These are phyloP conservation scores for Acanthopagrus latus DNA, from an alignment of 2,797 vertebrate genomes.

Conservation along the genomic window DNA sequence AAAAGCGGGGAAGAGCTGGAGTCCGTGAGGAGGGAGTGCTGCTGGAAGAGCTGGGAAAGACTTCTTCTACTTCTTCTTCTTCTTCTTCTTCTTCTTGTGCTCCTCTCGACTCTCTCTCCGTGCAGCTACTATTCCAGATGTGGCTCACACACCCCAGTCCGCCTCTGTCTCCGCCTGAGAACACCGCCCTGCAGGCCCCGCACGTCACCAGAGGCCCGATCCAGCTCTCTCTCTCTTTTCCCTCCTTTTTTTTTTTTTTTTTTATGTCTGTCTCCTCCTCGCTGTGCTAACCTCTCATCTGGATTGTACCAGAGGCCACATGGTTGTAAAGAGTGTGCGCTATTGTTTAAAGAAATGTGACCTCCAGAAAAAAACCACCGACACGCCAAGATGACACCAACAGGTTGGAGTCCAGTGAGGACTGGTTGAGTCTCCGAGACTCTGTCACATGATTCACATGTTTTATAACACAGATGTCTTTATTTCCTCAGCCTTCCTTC, in stretches of 20 bases:
- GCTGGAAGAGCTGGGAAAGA: conserved; percentile 55
- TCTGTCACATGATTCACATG: not conserved
- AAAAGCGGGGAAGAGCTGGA: conserved; percentile 30
- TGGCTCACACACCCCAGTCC: conserved; percentile 80
- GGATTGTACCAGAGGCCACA: conserved; percentile 43
- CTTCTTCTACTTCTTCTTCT: no score
- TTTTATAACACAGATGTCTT: not conserved
- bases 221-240: conserved; percentile 16
- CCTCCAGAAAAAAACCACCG: not conserved
- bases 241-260: not conserved
- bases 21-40: conserved; percentile 54
- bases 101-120: conserved; percentile 68
- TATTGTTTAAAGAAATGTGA: not conserved
- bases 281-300: conserved; percentile 49
- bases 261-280: not conserved
- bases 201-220: conserved; percentile 82
- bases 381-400: not conserved
- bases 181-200: conserved; percentile 85
- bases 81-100: conserved; percentile 14
- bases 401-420: not conserved
- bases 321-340: conserved; percentile 34
- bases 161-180: conserved; percentile 79
- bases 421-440: not conserved
- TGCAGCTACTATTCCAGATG: conserved; percentile 87
- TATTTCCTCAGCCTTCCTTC: not conserved